phyloP scores from a whole-genome alignment of 2,797 vertebrate genomes.

The Prunella strophiata region DNA sequence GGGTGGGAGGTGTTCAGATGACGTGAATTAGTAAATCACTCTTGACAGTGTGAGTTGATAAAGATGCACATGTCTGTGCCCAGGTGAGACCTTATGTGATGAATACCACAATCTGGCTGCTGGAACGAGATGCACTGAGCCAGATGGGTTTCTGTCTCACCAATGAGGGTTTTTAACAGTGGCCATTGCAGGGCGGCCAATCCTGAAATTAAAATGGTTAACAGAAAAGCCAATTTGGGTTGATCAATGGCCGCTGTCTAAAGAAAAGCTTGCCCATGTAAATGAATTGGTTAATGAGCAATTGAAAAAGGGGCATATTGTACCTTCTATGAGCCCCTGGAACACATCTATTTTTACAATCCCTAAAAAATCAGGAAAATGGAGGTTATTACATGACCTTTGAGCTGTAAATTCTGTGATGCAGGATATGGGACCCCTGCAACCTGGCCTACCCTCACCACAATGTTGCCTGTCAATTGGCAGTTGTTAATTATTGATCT shows the following conservation, averaged over 20 bases:
- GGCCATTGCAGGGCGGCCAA: background rate
- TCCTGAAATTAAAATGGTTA: background rate
- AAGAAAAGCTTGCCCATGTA: background rate
- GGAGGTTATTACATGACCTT: background rate
- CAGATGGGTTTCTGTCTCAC: background rate
- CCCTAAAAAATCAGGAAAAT: background rate
- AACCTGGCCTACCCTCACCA: background rate
- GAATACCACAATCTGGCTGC: background rate
- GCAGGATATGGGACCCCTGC: background rate
- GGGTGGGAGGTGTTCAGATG: background rate
- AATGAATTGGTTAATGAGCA: background rate
- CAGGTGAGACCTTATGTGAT: background rate
- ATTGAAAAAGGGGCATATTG: background rate
- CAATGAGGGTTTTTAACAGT: background rate
- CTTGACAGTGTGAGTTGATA: background rate
- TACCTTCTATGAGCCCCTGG: background rate
- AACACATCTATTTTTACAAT: background rate
- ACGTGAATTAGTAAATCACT: background rate
- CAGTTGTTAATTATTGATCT: background rate
- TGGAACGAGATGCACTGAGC: background rate
- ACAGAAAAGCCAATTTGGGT: background rate
- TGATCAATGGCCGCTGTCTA: background rate
- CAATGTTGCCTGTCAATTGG: no score
- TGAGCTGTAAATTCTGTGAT: background rate
- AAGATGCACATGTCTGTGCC: background rate